Evolutionary conservation across 2,797 vertebrate species (phyloP), one percentile per base, ranked within the genome.

Genomic region (Echeneis naucrates): DNA sequence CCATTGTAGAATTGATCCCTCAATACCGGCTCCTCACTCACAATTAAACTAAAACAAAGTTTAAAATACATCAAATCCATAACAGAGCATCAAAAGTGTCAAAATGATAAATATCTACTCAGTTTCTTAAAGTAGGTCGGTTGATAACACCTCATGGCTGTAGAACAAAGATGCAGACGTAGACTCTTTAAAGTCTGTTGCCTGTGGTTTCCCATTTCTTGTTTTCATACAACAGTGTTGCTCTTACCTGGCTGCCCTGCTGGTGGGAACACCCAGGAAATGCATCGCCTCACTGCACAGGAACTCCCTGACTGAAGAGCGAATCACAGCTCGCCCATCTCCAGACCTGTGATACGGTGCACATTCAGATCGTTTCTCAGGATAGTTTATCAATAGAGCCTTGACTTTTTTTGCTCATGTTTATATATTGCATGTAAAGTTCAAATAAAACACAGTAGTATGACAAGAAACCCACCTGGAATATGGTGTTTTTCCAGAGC

Each of bases 1-100:
- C 95, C 95, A 47, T 92, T 92, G 87, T 97, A 96, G 91, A 97
- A 96, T 48, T 84, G 94, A 82, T 96, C 96, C 83, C 95, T 95
- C 90, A 92, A 88, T 19, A 96, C 93, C 0, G 84, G 89, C 83
- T 96, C 95, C 21, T 96, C 92, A 71, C 95, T 96, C n/a, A 96
- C 88, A 83, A 95, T 88, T 4, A 97, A 87, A 79, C 96, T 96
- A 61, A 75, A 87, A 65, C 24, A 77, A 32, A 67, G 19, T 5
- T 30, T 54, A 23, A 4, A 8, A 58, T 66, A 63, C 66, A 63
- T 61, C 13, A 27, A 19, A 60, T 61, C 10, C 57, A 45, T 17
- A 6, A 61, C 6, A 27, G 13, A 6, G n/a, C n/a, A n/a, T n/a
- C n/a, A n/a, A n/a, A n/a, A n/a, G n/a, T 33, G 32, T 33, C 37